Conservation (phyloP, 2,888 invertebrate genomes). For the Erebia epiphron region DNA sequence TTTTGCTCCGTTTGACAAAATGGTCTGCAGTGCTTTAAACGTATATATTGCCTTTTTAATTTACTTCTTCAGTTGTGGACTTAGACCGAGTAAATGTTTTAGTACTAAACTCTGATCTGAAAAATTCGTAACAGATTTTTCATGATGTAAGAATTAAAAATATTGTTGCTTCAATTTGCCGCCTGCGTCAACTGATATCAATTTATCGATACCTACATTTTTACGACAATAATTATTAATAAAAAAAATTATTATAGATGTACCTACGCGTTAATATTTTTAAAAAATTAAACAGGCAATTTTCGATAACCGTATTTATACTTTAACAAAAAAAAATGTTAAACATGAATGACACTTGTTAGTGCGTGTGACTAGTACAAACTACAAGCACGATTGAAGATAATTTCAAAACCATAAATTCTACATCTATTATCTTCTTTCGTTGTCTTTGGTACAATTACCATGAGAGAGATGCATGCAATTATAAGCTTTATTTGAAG, state of each 20-base stretch:
- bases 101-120: not conserved
- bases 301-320: constrained; percentile 21
- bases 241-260: not conserved
- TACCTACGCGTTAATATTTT: not conserved
- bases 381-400: constrained; percentile 54
- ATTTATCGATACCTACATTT: not conserved
- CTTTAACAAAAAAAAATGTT: constrained; percentile 48
- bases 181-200: not conserved
- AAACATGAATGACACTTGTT: constrained; percentile 74
- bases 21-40: constrained; percentile 42
- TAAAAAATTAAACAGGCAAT: constrained; percentile 17
- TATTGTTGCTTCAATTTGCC: not conserved
- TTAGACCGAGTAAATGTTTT: not conserved
- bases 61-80: not conserved
- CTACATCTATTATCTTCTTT: constrained; percentile 45
- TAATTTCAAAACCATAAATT: constrained; percentile 7
- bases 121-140: not conserved
- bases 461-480: constrained; percentile 65
- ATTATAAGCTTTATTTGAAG: constrained; percentile 68
- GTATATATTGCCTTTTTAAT: constrained; percentile 42
- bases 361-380: constrained; percentile 69
- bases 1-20: constrained; percentile 24
- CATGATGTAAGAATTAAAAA: not conserved
- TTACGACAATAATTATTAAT: not conserved
- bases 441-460: constrained; percentile 55